Evolutionary conservation across 2,113 vertebrate genomes (phyloP), one percentile per base, ranked within the genome.

Genomic region (Beaufortia kweichowensis): DNA sequence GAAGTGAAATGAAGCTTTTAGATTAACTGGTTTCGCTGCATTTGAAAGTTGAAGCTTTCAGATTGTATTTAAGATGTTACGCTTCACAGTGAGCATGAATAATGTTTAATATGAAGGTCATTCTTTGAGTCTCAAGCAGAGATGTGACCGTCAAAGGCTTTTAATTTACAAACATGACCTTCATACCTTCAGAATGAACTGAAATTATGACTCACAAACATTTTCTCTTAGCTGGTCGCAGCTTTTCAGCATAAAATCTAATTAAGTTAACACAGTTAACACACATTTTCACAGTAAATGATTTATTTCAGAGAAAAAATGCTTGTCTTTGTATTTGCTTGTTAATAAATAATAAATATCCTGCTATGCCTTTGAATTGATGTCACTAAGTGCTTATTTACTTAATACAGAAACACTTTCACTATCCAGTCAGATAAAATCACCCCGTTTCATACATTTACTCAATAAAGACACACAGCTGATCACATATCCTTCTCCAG

Each of bases 401-500:
- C n/a, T n/a, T n/a, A n/a, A n/a, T n/a, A n/a, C 31, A 35, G 43
- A 46, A 14, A 46, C 14, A 14, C 12, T 15, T 15, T n/a, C 48
- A 50, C 6, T 50, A 19, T 50, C 7, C 41, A 46, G 11, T 46
- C 10, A 46, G 2, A 35, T 35, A 35, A n/a, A n/a, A n/a, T n/a
- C n/a, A n/a, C n/a, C n/a, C n/a, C n/a, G n/a, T n/a, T n/a, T n/a
- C n/a, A n/a, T n/a, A n/a, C n/a, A n/a, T n/a, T n/a, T n/a, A n/a
- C n/a, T n/a, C n/a, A n/a, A n/a, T 43, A 43, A 48, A 53, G n/a
- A 53, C 15, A 79, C 61, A 26, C 3, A 11, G 46, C 70, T 83
- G 79, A 83, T 76, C 73, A 81, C 64, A 75, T 85, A 73, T 83
- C 76, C 79, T 85, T 83, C 74, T 55, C 43, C 46, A 48, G 15